Conservation (phyloP, 2,113 vertebrate species). For the Pygoscelis antarcticus region DNA sequence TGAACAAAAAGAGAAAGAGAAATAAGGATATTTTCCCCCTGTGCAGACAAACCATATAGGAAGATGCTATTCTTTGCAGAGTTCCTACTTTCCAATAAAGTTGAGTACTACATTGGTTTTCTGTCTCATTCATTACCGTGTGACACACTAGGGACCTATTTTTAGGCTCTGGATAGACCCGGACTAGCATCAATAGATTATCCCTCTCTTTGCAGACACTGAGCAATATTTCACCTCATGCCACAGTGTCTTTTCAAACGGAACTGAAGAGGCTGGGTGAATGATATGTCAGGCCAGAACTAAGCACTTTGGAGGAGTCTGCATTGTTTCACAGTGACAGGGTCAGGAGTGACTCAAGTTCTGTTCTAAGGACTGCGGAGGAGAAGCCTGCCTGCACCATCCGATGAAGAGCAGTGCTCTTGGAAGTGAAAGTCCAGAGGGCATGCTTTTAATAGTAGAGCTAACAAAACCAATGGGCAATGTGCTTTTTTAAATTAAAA, state of each 20-base stretch:
- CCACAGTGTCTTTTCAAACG: neutral
- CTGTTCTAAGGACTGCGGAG: neutral
- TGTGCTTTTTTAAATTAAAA: neutral
- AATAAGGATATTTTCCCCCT: neutral
- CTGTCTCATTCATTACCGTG: neutral
- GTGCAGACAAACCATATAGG: neutral
- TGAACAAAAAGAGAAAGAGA: neutral
- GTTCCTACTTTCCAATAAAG: neutral
- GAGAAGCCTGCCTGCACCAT: neutral
- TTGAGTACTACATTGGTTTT: neutral
- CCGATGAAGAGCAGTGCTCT: neutral
- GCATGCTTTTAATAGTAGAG: neutral
- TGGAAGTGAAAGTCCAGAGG: neutral
- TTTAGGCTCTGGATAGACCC: neutral
- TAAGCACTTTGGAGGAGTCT: neutral
- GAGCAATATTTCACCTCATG: neutral
- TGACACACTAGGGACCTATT: neutral
- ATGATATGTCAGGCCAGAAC: neutral
- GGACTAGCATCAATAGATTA: neutral
- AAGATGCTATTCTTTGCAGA: neutral
- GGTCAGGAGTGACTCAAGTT: neutral
- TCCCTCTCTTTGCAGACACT: neutral
- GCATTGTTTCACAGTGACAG: neutral
- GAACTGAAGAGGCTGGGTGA: neutral
- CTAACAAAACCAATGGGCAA: neutral